A percentile compares a stretch with the other conserved stretches of the same genome.
phyloP scores from a whole-genome alignment of 1,140 invertebrate species.

The Linepithema humile region DNA sequence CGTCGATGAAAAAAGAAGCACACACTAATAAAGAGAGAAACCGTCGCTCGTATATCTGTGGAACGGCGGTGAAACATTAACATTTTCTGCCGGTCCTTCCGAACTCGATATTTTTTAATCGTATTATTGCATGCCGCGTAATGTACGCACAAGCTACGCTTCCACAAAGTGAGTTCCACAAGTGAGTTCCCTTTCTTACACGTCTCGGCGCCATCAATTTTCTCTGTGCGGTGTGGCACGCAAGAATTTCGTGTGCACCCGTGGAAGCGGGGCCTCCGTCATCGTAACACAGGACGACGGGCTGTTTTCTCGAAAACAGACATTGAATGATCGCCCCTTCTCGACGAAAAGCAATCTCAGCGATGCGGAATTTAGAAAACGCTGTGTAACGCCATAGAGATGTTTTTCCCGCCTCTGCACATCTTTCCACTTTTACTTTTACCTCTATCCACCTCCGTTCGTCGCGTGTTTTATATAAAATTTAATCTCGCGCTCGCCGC shows the following conservation, averaged over 20 bases:
- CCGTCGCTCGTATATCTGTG: background rate
- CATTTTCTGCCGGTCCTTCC: background rate
- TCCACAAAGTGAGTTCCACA: too few species aligned
- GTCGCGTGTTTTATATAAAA: conserved; percentile 28
- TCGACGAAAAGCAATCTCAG: conserved; percentile 25
- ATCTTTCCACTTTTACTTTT: background rate
- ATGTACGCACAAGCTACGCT: background rate
- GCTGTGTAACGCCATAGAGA: background rate
- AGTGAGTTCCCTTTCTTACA: conserved; percentile 13
- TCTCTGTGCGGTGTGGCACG: background rate
- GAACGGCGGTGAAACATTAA: background rate
- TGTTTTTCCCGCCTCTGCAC: background rate
- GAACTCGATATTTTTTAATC: conserved; percentile 28
- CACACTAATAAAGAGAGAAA: background rate
- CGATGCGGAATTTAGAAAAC: conserved; percentile 35
- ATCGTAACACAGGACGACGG: conserved; percentile 4
- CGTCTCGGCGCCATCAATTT: conserved; percentile 29
- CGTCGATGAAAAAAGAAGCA: background rate
- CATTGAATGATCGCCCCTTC: conserved; percentile 28
- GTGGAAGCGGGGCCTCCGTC: background rate
- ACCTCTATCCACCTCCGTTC: background rate
- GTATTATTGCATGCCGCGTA: conserved; percentile 31
- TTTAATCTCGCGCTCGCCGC: conserved; percentile 22
- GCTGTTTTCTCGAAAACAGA: conserved; percentile 21
- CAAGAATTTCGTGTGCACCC: conserved; percentile 1